A percentile compares a stretch with the other conserved stretches of the same genome.
Evolutionary conservation across 2,888 invertebrate genomes (phyloP).

Genomic region (Ecliptopera silaceata): DNA sequence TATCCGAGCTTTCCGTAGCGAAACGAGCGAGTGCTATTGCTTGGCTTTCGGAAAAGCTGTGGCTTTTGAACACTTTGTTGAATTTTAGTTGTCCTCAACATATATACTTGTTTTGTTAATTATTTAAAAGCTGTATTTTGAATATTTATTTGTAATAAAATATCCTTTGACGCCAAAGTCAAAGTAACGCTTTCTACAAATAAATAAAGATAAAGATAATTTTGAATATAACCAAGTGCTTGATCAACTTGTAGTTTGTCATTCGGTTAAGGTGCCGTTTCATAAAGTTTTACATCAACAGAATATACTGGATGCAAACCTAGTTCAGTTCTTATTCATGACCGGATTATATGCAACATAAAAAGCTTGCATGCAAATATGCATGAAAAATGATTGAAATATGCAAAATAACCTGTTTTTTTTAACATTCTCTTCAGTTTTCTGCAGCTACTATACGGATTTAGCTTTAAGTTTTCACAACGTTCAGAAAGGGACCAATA

Average conservation of each 20-base stretch:
- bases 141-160: conserved; percentile 14
- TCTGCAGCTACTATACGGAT: no score
- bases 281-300: not conserved
- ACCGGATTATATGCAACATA: no score
- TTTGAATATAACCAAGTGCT: conserved; percentile 31
- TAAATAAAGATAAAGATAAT: conserved; percentile 34
- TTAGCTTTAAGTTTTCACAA: no score
- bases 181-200: conserved; percentile 31
- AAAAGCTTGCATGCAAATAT: no score
- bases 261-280: conserved; percentile 22
- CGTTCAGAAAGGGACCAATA: no score
- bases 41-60: not conserved
- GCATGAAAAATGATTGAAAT: no score
- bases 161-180: conserved; percentile 19
- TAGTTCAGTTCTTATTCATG: no score
- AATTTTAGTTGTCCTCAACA: no score
- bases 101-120: no score
- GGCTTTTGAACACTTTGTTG: not conserved
- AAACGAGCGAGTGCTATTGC: conserved; percentile 2
- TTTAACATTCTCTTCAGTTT: no score
- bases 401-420: no score
- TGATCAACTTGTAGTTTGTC: conserved; percentile 36
- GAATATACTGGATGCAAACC: no score
- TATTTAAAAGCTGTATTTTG: not conserved
- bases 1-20: conserved; percentile 10